Base-by-base conservation (phyloP, 2,113 vertebrate genomes). In the Beaufortia kweichowensis region DNA sequence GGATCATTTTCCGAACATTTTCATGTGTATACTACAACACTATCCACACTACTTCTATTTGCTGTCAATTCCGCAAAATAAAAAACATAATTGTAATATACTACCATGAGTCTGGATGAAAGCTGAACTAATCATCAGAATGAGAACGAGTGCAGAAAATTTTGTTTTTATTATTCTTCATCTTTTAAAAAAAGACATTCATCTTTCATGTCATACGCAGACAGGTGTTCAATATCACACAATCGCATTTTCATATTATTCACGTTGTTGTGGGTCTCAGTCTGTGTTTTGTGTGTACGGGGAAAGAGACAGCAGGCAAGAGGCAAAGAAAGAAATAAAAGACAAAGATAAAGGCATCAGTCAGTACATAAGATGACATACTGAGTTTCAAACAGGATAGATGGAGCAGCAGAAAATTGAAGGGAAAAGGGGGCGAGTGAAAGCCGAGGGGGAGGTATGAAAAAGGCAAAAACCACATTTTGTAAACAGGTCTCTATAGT, bases 401-500 rank as follows among this genome's bases (percentile, higher is more conserved):
- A 75, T 50, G 15, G 76, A 65, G 59, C 56, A 26, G 74, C 61
- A 76, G 77, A 75, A 76, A 76, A 76, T 81, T 76, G 65, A 79
- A 53, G 60, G 43, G 67, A 70, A 64, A 76, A 57, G 72, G 33
- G 62, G 77, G 50, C 75, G 67, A 77, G 68, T 43, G 43, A 79
- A 76, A 66, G 75, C 81, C 76, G 66, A 46, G 68, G 59, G 80
- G 85, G 70, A 81, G 77, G 79, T 55, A 83, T 81, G 83, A 84
- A 78, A 81, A 83, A 50, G 31, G 77, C 76, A 77, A 88, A 74
- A 87, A 88, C 11, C 82, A 75, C 87, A 86, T 90, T 87, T 88
- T 91, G 90, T 90, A 90, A 92, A 90, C 87, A 90, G 55, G 84
- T 92, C 89, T 87, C 90, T 90, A 92, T 90, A 89, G 91, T 89